Evolutionary conservation across 2,888 invertebrate species (phyloP).

Genomic region (Ophion slaviceki): DNA sequence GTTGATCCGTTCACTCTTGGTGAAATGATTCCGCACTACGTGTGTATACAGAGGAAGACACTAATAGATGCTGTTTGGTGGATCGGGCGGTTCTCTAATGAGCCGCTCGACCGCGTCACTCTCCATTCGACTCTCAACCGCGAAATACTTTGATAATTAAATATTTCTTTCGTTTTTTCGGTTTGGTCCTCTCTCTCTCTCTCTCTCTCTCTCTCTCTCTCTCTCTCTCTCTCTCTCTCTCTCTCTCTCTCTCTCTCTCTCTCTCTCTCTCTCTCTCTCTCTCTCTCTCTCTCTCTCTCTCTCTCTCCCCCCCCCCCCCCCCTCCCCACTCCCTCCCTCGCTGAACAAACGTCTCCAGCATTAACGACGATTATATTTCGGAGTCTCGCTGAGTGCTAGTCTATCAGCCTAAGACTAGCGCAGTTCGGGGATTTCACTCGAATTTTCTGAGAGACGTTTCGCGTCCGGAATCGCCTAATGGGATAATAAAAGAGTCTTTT

Average conservation of each 20-base stretch:
- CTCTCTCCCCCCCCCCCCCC: too few species aligned
- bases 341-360: conserved; percentile 36
- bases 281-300: too few species aligned
- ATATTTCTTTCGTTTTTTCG: conserved; percentile 45
- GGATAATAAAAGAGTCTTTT: conserved; percentile 54
- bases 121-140: conserved; percentile 47
- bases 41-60: conserved; percentile 38
- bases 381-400: conserved; percentile 6
- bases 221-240: too few species aligned
- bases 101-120: conserved; percentile 65
- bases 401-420: conserved; percentile 4
- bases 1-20: conserved; percentile 34
- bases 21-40: conserved; percentile 40
- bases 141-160: conserved; percentile 67
- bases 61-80: conserved; percentile 56
- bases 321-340: not conserved
- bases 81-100: conserved; percentile 65
- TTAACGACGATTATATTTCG: conserved; percentile 59
- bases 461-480: conserved; percentile 49
- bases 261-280: too few species aligned
- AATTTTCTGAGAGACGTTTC: conserved; percentile 49
- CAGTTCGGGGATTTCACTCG: conserved; percentile 48
- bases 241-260: too few species aligned
- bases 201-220: too few species aligned
- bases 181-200: too few species aligned